A percentile compares a stretch with the other conserved stretches of the same genome.
These are phyloP conservation scores for Spinus olivaceus DNA, from an alignment of 2,797 vertebrate species.

Conservation along the genomic window DNA sequence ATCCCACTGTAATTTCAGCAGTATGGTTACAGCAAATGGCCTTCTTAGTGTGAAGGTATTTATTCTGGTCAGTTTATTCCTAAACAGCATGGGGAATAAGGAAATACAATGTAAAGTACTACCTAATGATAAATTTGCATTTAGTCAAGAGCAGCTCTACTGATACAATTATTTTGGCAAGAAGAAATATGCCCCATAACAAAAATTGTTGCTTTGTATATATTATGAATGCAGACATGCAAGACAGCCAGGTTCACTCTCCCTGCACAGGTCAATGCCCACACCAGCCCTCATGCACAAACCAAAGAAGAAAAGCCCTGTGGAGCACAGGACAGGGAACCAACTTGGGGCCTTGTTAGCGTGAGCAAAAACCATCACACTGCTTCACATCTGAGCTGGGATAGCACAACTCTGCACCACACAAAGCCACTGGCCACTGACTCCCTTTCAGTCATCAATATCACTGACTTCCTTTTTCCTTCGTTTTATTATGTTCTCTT, in stretches of 20 bases:
- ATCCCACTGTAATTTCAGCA: background rate
- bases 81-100: background rate
- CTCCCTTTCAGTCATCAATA: background rate
- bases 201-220: background rate
- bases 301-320: background rate
- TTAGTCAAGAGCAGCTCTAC: background rate
- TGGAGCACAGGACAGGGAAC: background rate
- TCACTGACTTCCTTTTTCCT: background rate
- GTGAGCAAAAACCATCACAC: background rate
- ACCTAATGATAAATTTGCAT: background rate
- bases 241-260: background rate
- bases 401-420: background rate
- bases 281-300: background rate
- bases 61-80: background rate
- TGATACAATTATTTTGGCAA: background rate
- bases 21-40: background rate
- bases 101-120: background rate
- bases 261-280: background rate
- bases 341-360: accelerated
- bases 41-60: background rate
- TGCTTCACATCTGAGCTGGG: background rate
- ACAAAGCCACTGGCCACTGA: background rate
- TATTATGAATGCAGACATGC: background rate
- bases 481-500: background rate
- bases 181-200: background rate